Evolutionary conservation across 2,113 vertebrate species (phyloP).

Genomic region (Grus americana): DNA sequence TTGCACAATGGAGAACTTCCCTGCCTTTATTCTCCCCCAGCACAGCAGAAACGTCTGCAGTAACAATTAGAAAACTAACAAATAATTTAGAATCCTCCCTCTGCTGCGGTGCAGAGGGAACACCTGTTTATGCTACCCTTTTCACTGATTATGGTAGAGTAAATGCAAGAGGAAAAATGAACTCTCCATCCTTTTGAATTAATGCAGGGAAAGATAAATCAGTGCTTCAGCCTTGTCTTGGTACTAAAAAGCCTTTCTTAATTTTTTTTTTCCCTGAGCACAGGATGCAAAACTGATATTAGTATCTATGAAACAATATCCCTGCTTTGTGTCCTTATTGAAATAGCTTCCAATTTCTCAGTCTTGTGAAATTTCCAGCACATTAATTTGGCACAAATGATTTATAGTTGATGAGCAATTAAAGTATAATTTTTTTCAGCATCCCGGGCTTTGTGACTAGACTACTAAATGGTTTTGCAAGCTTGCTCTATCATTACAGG

Average conservation of each 20-base stretch:
- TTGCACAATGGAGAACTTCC: not conserved
- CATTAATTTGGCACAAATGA: slow-evolving; percentile 31
- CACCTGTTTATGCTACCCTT: not conserved
- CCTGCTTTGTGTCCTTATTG: not conserved
- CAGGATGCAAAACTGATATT: not conserved
- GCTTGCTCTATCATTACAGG: not conserved
- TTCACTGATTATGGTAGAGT: not conserved
- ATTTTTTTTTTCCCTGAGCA: not conserved
- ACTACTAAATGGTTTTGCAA: not conserved
- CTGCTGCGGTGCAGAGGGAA: not conserved
- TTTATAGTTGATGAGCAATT: slow-evolving; percentile 50
- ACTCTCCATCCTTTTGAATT: not conserved
- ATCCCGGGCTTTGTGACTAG: slow-evolving; percentile 21
- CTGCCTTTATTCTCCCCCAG: not conserved
- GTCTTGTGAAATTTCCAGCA: slow-evolving; percentile 31
- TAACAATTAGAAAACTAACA: not conserved
- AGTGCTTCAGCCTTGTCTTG: not conserved
- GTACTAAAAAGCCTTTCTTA: not conserved
- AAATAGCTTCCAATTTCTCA: slow-evolving; percentile 6
- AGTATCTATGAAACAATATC: not conserved
- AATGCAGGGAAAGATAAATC: not conserved
- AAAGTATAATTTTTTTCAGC: slow-evolving; percentile 3
- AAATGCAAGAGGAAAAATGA: not conserved
- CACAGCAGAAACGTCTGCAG: not conserved
- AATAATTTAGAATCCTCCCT: not conserved